Base-by-base conservation (phyloP, 2,888 invertebrate species). In the Ischnura elegans region DNA sequence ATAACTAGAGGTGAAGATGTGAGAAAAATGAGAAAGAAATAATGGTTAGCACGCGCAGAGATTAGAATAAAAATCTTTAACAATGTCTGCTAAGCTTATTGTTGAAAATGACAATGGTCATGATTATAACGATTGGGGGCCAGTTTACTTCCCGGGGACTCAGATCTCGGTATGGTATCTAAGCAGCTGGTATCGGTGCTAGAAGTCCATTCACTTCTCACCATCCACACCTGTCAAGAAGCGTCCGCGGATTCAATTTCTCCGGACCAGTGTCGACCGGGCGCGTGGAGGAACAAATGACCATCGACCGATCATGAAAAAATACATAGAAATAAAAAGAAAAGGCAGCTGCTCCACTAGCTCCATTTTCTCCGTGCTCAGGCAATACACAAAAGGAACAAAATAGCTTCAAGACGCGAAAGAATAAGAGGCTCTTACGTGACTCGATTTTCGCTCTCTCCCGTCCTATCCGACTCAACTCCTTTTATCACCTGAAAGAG, bases 161-260 rank as follows among this genome's bases (percentile, higher is more conserved):
- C n/a, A n/a, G n/a, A n/a, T n/a, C n/a, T n/a, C n/a, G n/a, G n/a
- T n/a, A n/a, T n/a, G n/a, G n/a, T n/a, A n/a, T n/a, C n/a, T n/a
- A n/a, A n/a, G n/a, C n/a, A n/a, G n/a, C n/a, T n/a, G n/a, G n/a
- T n/a, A n/a, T n/a, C n/a, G n/a, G n/a, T n/a, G n/a, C n/a, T n/a
- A n/a, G n/a, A n/a, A n/a, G n/a, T 76, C 76, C 76, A 76, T 36
- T n/a, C 10, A 51, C 61, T 5, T n/a, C 3, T 25, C 76, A 36
- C 76, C 16, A 29, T 36, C 29, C 36, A 36, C 36, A 4, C 61
- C 21, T n/a, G 4, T 4, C 1, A 8, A 3, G 61, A 2, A 29
- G 25, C 76, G 29, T 13, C 36, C 76, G 76, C 36, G 76, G 76
- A 76, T 76, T 76, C 76, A 76, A 76, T 76, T 76, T 76, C 76